phyloP scores from a whole-genome alignment of 2,888 invertebrate species.

The Trissonchulus sp. region DNA sequence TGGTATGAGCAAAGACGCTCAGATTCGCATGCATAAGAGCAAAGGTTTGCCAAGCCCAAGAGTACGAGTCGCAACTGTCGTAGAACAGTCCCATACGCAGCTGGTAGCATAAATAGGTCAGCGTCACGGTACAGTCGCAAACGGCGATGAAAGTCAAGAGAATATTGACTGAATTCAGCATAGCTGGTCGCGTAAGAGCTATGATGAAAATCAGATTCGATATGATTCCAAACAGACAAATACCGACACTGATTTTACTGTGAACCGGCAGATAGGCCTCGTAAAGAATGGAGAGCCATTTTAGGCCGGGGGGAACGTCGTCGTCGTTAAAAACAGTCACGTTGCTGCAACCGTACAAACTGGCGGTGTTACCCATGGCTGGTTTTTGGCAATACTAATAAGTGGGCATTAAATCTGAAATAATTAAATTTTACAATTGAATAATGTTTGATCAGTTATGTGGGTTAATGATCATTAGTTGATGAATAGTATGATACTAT shows the following conservation, averaged over 20 bases:
- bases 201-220: constrained; percentile 21
- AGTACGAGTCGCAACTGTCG: background rate
- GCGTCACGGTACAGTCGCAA: constrained; percentile 24
- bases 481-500: too few relatives aligned
- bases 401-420: too few relatives aligned
- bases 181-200: constrained; percentile 21
- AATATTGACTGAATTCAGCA: constrained; percentile 22
- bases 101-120: constrained; percentile 18
- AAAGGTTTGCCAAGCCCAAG: constrained; percentile 14
- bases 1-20: constrained; percentile 28
- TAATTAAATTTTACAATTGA: too few relatives aligned
- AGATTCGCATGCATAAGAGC: constrained; percentile 23
- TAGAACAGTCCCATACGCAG: constrained; percentile 16
- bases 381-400: too few relatives aligned
- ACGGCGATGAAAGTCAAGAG: constrained; percentile 27
- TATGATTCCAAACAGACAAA: constrained; percentile 36
- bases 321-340: background rate
- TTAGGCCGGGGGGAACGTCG: background rate
- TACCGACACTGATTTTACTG: background rate
- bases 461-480: too few relatives aligned
- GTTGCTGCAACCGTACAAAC: background rate
- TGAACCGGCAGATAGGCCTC: constrained; percentile 13
- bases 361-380: background rate
- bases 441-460: too few relatives aligned
- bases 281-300: background rate